Evolutionary conservation across 2,113 vertebrate genomes (phyloP), one percentile per base, ranked within the genome.

Genomic region (Campylomormyrus tamandua): DNA sequence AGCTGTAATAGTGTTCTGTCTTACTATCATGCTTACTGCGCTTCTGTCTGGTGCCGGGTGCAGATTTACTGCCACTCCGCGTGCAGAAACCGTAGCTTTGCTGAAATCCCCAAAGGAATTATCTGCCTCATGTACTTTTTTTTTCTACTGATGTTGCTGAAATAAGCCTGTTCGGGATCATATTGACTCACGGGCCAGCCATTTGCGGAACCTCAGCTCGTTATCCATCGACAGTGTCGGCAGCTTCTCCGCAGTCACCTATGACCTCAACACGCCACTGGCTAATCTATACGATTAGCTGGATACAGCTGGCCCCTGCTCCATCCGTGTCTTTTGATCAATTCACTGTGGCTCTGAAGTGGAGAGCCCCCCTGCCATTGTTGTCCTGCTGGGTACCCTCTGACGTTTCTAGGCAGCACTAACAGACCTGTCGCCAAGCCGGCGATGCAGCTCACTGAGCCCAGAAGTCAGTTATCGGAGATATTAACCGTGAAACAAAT

Each of bases 31-130:
- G 87, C 87, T 93, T 91, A 91, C 91, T 90, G 3, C 56, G 88
- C 77, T 91, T 92, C 52, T 48, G 74, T 91, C 87, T 92, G 91
- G 39, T 87, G 87, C 42, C 87, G 56, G 87, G 83, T 90, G 87
- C 88, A 91, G 88, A 87, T 87, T 90, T 70, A 87, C 88, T 87
- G 35, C 91, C 85, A 11, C 11, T 48, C 24, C 24, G 27, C 7
- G 24, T 62, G 50, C 15, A 62, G 53, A 27, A 85, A 89, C 6
- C 5, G 39, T 45, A 84, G 8, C 50, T 15, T 62, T 21, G 66
- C 88, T 77, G 66, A 77, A 89, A 83, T 49, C 46, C 6, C 8
- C 17, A 56, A 31, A 53, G 50, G 27, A 53, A 19, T 87, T 84
- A 21, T 83, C 50, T 42, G 49, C 80, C 15, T 15, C 74, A 39